Percentiles rank a stretch among this genome's conserved stretches.
Evolutionary conservation across 2,888 invertebrate species (phyloP).

Genomic region (Tupiocoris notatus): DNA sequence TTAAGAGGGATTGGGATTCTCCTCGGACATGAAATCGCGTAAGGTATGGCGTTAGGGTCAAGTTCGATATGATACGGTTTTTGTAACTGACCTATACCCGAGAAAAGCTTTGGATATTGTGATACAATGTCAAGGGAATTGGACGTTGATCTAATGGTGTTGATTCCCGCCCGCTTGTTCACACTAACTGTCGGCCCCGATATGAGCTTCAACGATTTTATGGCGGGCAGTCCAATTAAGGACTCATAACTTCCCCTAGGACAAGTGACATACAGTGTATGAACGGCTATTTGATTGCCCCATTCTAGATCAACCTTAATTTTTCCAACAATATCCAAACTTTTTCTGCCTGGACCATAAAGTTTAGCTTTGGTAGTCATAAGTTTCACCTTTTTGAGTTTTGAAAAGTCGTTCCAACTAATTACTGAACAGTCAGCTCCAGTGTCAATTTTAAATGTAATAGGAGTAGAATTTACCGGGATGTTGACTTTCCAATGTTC

Average conservation of each 20-base stretch:
- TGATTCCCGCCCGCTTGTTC: background rate
- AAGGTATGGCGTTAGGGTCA: background rate
- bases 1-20: slow-evolving; percentile 4
- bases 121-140: background rate
- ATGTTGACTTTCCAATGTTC: background rate
- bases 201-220: background rate
- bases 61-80: slow-evolving; percentile 11
- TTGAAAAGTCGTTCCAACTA: background rate
- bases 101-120: slow-evolving; percentile 9
- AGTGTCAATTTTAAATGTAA: slow-evolving; percentile 16
- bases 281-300: background rate
- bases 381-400: background rate
- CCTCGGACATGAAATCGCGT: slow-evolving; percentile 16
- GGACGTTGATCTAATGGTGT: too few relatives aligned
- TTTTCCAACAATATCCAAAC: slow-evolving; percentile 14
- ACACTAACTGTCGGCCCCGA: background rate
- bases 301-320: background rate
- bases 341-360: slow-evolving; percentile 15
- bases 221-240: slow-evolving; percentile 5
- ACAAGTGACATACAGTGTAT: background rate
- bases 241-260: background rate
- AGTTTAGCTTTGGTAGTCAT: background rate
- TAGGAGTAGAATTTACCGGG: background rate
- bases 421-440: slow-evolving; percentile 19
- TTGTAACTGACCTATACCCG: slow-evolving; percentile 13